Conservation (phyloP, 2,888 invertebrate species). For the Gortyna flavago region DNA sequence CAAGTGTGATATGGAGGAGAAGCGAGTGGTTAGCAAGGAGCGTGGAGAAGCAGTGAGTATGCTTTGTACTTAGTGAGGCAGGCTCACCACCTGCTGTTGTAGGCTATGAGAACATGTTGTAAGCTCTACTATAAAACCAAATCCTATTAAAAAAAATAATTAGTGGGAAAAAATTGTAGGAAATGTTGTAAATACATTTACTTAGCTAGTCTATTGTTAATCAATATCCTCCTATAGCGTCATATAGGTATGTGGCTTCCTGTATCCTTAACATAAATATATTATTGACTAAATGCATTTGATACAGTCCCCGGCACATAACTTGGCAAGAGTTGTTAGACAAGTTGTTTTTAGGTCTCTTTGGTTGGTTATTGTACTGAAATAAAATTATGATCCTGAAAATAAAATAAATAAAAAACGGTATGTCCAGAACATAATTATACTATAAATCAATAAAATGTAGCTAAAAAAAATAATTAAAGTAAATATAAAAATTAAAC, state of each 20-base stretch:
- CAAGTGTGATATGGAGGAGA: constrained; percentile 99
- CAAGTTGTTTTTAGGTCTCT: no score
- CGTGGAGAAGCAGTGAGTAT: constrained; percentile 96
- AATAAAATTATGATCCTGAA: no score
- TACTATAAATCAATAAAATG: no score
- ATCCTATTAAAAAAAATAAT: not conserved
- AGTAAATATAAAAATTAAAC: no score
- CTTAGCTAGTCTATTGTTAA: not conserved
- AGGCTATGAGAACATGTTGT: not conserved
- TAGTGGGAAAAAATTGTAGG: not conserved
- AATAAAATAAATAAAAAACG: no score
- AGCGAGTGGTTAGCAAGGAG: constrained; percentile 97
- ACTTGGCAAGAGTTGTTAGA: no score
- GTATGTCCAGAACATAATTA: no score
- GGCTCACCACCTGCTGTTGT: not conserved
- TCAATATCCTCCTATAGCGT: not conserved
- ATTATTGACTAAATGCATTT: not conserved
- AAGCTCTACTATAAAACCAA: not conserved
- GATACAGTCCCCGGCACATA: no score
- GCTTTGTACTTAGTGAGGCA: not conserved
- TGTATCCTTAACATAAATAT: not conserved
- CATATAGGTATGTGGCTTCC: not conserved
- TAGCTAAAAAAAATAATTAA: no score
- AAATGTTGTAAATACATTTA: not conserved
- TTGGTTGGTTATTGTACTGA: not conserved